These are phyloP conservation scores for Didymodactylos carnosus DNA, from an alignment of 2,888 invertebrate species.

Conservation along the genomic window DNA sequence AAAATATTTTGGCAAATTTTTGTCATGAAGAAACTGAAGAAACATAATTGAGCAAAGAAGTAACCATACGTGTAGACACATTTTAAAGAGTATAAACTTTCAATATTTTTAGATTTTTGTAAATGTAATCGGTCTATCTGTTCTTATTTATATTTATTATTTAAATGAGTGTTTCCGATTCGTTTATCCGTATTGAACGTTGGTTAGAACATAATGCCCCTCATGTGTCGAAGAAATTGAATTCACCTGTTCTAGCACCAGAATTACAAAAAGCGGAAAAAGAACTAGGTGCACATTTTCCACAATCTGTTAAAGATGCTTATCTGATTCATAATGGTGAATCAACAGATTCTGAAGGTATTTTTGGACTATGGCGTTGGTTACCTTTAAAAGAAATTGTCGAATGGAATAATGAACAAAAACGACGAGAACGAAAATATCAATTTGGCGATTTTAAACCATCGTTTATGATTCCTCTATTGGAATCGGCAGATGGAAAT, in stretches of 20 bases:
- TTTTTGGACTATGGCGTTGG: neutral
- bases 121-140: neutral
- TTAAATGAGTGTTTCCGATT: neutral
- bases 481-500: neutral
- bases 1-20: too few relatives aligned
- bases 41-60: too few relatives aligned
- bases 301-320: neutral
- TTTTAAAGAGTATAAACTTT: too few relatives aligned
- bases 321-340: neutral
- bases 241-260: neutral
- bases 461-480: neutral
- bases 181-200: neutral
- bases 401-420: neutral
- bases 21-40: too few relatives aligned
- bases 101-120: too few relatives aligned
- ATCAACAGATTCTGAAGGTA: neutral
- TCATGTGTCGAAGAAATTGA: neutral
- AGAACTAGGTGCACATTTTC: neutral
- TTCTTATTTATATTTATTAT: neutral
- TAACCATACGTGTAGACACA: too few relatives aligned
- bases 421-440: neutral
- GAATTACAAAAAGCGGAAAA: neutral
- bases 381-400: neutral
- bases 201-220: neutral
- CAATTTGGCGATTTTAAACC: neutral